Conservation (phyloP, 2,888 invertebrate genomes). For the Thumatha senex region DNA sequence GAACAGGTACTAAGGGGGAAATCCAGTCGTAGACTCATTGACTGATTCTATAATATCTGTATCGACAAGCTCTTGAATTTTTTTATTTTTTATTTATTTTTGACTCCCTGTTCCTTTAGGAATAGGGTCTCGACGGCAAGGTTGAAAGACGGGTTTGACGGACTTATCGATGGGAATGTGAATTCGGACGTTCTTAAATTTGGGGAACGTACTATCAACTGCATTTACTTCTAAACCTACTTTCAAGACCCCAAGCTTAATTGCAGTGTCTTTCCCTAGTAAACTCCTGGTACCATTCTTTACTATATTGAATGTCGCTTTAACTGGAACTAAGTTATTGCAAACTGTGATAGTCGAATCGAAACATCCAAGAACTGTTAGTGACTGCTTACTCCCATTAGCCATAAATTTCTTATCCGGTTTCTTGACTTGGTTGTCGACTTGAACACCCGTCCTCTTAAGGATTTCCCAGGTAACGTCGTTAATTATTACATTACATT, state of each 20-base stretch:
- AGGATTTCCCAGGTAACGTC: constrained; percentile 21
- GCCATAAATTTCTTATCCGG: background rate
- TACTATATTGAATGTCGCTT: too few relatives aligned
- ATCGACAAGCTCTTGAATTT: background rate
- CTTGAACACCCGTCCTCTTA: constrained; percentile 8
- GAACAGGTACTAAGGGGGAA: too few relatives aligned
- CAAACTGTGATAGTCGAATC: too few relatives aligned
- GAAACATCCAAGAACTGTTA: background rate
- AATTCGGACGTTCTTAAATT: background rate
- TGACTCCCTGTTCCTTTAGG: too few relatives aligned
- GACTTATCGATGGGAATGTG: background rate
- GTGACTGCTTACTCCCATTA: background rate
- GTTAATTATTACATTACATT: constrained; percentile 19
- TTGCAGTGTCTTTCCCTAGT: background rate
- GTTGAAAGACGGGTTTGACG: background rate
- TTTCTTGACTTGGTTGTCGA: constrained; percentile 10
- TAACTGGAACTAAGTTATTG: too few relatives aligned
- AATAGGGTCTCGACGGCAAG: background rate
- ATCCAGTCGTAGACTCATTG: background rate
- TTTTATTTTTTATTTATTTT: background rate
- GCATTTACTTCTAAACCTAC: background rate
- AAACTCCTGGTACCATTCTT: background rate
- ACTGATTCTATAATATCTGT: background rate
- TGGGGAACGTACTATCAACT: background rate
- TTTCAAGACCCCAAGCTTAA: background rate